Base-by-base conservation (phyloP, 2,797 vertebrate species). In the Semotilus atromaculatus region DNA sequence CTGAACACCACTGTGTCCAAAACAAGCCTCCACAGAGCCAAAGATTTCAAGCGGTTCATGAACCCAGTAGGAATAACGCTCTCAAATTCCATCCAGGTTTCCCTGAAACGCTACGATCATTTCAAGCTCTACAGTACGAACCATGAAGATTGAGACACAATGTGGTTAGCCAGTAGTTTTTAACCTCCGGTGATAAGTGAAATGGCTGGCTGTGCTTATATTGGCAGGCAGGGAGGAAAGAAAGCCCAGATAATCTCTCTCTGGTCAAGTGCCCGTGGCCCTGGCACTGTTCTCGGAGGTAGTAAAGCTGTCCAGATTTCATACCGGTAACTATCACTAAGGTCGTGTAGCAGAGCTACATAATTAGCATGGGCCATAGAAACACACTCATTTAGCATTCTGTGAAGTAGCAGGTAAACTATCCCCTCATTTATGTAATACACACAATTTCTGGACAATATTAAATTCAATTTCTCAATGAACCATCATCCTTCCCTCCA, bases 281-380 rank as follows among this genome's bases (percentile, higher is more conserved):
- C 45, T 80, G 45, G 78, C 68, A 81, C 71, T 76, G 34, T 55
- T 70, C 68, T 74, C 48, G 3, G 53, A 84, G 71, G 82, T 81
- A 45, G 40, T 60, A 67, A 58, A 75, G 78, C 71, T 58, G 58
- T 31, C 55, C 83, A 73, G 58, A 79, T 76, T 86, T 86, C 43
- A 86, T 75, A 70, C 60, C 67, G 78, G 80, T 78, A 86, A 68
- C 81, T 80, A 87, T 67, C 67, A 53, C 82, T 86, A 68, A 84
- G 53, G 81, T 74, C 68, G 43, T 7, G 48, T 67, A 83, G 55
- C 48, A 43, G 77, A 62, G 36, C 76, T 38, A n/a, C 76, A 48
- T 62, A 87, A 70, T 88, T 78, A 88, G 67, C 73, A 64, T 31
- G 60, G 81, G 74, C 68, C 36, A 62, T 9, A 62, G 68, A 73